Evolutionary conservation across 2,113 vertebrate species (phyloP), one percentile per base, ranked within the genome.

Genomic region (Nothobranchius furzeri): DNA sequence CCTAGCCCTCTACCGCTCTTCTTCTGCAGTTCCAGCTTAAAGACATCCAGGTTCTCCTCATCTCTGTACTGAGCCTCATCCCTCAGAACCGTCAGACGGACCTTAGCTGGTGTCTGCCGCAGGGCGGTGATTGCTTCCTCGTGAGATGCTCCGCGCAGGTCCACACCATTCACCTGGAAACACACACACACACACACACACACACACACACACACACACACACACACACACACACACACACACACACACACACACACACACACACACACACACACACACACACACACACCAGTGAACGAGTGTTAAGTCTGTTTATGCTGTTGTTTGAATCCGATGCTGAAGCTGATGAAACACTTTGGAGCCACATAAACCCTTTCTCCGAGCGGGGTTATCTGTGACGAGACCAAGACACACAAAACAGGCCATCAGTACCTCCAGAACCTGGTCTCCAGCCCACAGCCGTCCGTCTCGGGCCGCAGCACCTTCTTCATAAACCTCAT

Each of bases 401-500:
- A 30, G 30, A 30, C 30, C 2, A 7, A 42, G 2, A 42, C 40
- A 42, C 8, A 42, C 40, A 42, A 42, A 8, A 9, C 40, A 42
- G 10, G 1, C 2, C 2, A 35, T 9, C 7, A 13, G 35, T 85
- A 98, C 98, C 95, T 99, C 95, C 13, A 99, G 86, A 62, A 99
- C 97, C 78, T 98, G 96, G 84, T 99, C 96, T 25, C 97, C 97
- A 0, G 96, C 95, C 96, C 95, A 98, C 24, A 99, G 95, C 25
- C 98, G 92, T 7, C 95, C 95, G 35, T 99, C 98, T 73, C 95
- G 91, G 35, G 97, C 96, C 45, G 98, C 98, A 3, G 98, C 98
- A 37, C 98, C 98, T 85, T 99, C 98, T 66, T 97, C 96, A 58
- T 99, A 99, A 6, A 99, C 98, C 90, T 99, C 97, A 58, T 99